Conservation (phyloP, 2,888 invertebrate genomes). For the Calephelis perditalis region DNA sequence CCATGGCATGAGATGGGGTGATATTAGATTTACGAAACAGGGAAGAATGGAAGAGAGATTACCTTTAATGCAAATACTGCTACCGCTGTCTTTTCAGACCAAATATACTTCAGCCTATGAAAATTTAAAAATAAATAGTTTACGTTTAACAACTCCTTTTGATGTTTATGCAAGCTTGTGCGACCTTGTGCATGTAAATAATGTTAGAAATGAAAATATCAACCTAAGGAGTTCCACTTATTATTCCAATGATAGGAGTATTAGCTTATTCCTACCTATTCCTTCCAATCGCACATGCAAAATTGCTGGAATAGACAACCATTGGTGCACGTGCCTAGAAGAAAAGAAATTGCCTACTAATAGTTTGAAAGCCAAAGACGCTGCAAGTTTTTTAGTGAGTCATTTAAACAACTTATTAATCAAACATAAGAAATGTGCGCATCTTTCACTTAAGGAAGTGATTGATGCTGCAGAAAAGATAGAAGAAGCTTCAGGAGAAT, state of each 20-base stretch:
- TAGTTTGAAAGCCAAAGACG: too few relatives aligned
- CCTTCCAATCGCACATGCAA: conserved; percentile 85
- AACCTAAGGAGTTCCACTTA: conserved; percentile 44
- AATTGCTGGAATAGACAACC: conserved; percentile 86
- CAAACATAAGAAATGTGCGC: too few relatives aligned
- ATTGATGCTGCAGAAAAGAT: too few relatives aligned
- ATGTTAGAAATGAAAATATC: conserved; percentile 57
- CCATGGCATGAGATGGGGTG: conserved; percentile 93
- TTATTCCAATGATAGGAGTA: conserved; percentile 74
- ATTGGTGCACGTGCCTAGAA: conserved; percentile 93
- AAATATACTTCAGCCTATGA: conserved; percentile 79
- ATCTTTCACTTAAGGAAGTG: too few relatives aligned
- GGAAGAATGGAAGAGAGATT: conserved; percentile 92
- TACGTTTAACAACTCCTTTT: conserved; percentile 87
- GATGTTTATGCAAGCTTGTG: conserved; percentile 89
- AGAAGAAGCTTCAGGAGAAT: conserved; percentile 17
- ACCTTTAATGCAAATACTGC: conserved; percentile 85
- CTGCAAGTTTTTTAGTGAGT: too few relatives aligned
- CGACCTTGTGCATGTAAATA: conserved; percentile 80
- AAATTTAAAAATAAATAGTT: conserved; percentile 82
- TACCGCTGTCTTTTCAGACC: conserved; percentile 85
- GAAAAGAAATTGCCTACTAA: conserved; percentile 69
- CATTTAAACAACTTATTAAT: too few relatives aligned
- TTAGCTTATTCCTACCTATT: conserved; percentile 88
- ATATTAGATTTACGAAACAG: conserved; percentile 89